These are phyloP conservation scores for Noctua janthe DNA, from an alignment of 2,888 invertebrate genomes.

Conservation along the genomic window DNA sequence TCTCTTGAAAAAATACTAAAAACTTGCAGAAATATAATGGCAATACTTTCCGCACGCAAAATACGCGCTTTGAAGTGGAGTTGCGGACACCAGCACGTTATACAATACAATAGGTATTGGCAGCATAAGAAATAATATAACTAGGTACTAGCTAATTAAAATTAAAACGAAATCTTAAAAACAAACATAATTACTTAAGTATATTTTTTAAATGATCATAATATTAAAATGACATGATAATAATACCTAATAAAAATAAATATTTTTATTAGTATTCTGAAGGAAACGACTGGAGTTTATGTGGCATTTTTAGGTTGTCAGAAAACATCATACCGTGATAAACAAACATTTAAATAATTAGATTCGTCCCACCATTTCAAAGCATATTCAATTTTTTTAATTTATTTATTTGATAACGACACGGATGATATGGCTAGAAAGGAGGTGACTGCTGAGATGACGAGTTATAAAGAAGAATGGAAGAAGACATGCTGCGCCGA, in stretches of 20 bases:
- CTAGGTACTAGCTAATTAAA: slow-evolving; percentile 1
- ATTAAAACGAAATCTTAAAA: slow-evolving; percentile 28
- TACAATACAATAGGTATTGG: background rate
- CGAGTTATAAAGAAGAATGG: no score
- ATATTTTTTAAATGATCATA: background rate
- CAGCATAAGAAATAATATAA: slow-evolving; percentile 18
- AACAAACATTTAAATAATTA: background rate
- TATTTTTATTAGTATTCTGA: background rate
- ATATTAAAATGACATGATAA: background rate
- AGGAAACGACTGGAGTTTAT: background rate
- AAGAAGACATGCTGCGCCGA: no score
- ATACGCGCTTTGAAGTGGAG: no score
- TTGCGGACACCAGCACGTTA: no score
- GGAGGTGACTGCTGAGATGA: no score
- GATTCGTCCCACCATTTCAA: background rate
- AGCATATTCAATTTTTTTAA: background rate
- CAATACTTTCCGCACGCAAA: background rate
- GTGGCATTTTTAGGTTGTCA: background rate
- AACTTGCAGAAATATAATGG: slow-evolving; percentile 18
- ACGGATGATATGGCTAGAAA: no score
- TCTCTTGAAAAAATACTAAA: slow-evolving; percentile 35
- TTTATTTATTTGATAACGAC: background rate
- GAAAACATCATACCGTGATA: background rate
- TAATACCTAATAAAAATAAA: background rate
- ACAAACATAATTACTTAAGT: slow-evolving; percentile 7